Evolutionary conservation across 2,888 invertebrate species (phyloP), one percentile per base, ranked within the genome.

Genomic region (Creontiades dilutus): DNA sequence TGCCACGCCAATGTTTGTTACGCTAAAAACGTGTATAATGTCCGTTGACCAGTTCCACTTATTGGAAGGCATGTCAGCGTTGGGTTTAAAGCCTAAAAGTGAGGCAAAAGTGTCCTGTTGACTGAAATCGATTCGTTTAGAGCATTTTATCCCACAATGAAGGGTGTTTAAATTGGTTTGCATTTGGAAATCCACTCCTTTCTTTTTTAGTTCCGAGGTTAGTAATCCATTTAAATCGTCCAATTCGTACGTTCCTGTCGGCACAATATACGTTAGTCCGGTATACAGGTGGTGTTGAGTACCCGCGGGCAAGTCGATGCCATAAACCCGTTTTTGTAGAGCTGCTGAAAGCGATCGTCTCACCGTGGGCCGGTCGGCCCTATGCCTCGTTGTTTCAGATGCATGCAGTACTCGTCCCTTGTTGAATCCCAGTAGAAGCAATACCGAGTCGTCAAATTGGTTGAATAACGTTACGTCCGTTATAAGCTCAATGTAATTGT

Each of bases 1-100:
- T 16, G 80, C 4, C 3, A 80, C 46, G 5, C 37, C 80, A 16
- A 85, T 76, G 19, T 61, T 55, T 19, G 48, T 88, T 16, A 86
- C 85, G n/a, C 68, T 82, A 37, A 90, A 86, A 28, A 86, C 68
- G 86, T 86, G 61, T 3, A 86, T 68, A 37, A 86, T 46, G 27
- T 37, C 68, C 11, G 57, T 68, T 19, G 86, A 86, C 57, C 55
- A 57, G 11, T 23, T 55, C n/a, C n/a, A 55, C n/a, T 84, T 19
- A 28, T 28, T 28, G 48, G 84, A 55, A 16, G 28, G 5, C 57
- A 86, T 19, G 9, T 47, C 11, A 11, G 37, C 46, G 13, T 86
- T 12, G 5, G 37, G 23, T 12, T 57, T 28, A 19, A 86, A 86
- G n/a, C 27, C 86, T 28, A 86, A 28, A 27, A 84, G 84, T 12